Evolutionary conservation across 2,113 vertebrate species (phyloP), one percentile per base, ranked within the genome.

Genomic region (Psophia crepitans): DNA sequence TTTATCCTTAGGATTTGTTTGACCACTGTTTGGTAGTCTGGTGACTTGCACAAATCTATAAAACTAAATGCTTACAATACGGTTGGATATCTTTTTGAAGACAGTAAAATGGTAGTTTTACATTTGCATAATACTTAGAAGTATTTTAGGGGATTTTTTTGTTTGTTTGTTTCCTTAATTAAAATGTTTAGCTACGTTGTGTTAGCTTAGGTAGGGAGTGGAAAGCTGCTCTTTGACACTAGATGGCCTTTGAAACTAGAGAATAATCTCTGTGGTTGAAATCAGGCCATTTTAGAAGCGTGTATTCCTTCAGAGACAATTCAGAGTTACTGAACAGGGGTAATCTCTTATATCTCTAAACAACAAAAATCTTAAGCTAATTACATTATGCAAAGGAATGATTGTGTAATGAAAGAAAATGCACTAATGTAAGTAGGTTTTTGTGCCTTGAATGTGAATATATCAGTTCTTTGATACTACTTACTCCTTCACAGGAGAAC

Each of bases 1-100:
- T 95, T 94, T 96, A 84, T 81, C 8, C 3, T 83, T 65, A 51
- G 28, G 35, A 12, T 96, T 76, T 93, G 39, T 73, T 95, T 94
- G 39, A 28, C 39, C 8, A 13, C 23, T 43, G 7, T 51, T 93
- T 93, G 16, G 54, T 88, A 46, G 91, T 84, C 32, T 46, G 46
- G 7, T 61, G 24, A 43, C 68, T 94, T 91, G 46, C 12, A 20
- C 11, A 37, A 19, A 46, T 69, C 32, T 53, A 7, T 84, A 39
- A 56, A 66, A 33, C 27, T 58, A 49, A 69, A 65, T 73, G 19
- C n/a, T 63, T 85, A 4, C 22, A 57, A 2, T 33, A 20, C 11
- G 24, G 6, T 54, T 76, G 26, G 14, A n/a, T 18, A 48, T 20
- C 28, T 83, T 90, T 90, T 26, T 58, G 46, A 90, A 46, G 17